Evolutionary conservation across 2,113 vertebrate genomes (phyloP), one percentile per base, ranked within the genome.

Genomic region (Thinocorus orbignyianus): DNA sequence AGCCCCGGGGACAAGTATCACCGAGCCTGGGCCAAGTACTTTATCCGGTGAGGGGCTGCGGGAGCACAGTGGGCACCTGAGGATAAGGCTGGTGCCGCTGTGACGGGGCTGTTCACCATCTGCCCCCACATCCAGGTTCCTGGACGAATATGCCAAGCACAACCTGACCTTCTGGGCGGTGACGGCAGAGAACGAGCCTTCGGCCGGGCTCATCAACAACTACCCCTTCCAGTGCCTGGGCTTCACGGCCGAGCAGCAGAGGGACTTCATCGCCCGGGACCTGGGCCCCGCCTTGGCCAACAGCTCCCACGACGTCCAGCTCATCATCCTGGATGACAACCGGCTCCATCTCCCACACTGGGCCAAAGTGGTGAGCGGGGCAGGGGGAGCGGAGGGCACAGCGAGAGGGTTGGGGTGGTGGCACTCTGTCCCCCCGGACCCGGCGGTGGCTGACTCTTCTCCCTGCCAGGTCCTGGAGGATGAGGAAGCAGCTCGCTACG

Each of bases 161-260:
- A 99, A 99, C 60, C 24, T 99, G 93, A 98, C 97, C 11, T 99
- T 99, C 97, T 99, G 99, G 99, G 99, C 98, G 0, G 49, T 99
- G 97, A 99, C 99, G 0, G 98, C 98, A 0, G 98, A 99, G 94
- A 99, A 99, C 0, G 99, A 99, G 95, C 99, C 99, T 62, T 95
- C 98, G 1, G 98, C 99, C 0, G 99, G 99, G 23, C 79, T 95
- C 35, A 69, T 99, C 25, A 98, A 96, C 13, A 98, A 98, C 94
- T 99, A 99, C 98, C 99, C 99, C 81, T 99, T 99, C 96, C 99
- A 99, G 89, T 98, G 99, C 85, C 88, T 99, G 96, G 99, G 99
- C 44, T 99, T 99, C 97, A 98, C 98, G 0, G 88, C 99, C 0
- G 98, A 99, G 96, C 98, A 98, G 61, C 99, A 99, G 97, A 97